Percentiles rank a stretch among this genome's conserved stretches.
Evolutionary conservation across 2,888 invertebrate species (phyloP).

Genomic region (Ennomos quercinarius): DNA sequence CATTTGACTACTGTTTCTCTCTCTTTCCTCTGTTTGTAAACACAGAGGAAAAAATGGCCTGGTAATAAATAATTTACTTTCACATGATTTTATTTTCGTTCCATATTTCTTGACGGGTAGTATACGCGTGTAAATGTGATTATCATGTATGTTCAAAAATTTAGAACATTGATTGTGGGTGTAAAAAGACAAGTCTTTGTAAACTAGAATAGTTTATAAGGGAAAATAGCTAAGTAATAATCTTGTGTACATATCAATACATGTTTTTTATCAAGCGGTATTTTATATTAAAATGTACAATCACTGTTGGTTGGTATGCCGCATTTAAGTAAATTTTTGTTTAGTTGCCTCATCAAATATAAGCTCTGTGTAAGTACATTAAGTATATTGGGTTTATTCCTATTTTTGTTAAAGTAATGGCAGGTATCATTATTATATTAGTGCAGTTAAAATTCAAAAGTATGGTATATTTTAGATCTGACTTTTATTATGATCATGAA

Average conservation of each 20-base stretch:
- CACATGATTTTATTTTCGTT: slow-evolving; percentile 10
- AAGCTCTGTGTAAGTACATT: slow-evolving; percentile 46
- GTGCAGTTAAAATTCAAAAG: slow-evolving; percentile 68
- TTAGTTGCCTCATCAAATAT: slow-evolving; percentile 45
- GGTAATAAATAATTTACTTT: slow-evolving; percentile 2
- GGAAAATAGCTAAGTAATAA: slow-evolving; percentile 57
- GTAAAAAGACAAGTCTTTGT: slow-evolving; percentile 51
- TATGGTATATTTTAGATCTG: slow-evolving; percentile 50
- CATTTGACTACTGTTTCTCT: no score
- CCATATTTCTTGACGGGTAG: slow-evolving; percentile 32
- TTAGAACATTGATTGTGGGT: slow-evolving; percentile 65
- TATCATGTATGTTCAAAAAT: slow-evolving; percentile 68
- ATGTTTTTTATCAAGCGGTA: slow-evolving; percentile 60
- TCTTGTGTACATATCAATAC: slow-evolving; percentile 76
- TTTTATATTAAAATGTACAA: slow-evolving; percentile 69
- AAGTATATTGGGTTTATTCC: slow-evolving; percentile 37
- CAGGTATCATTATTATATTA: slow-evolving; percentile 41
- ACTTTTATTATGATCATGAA: slow-evolving; percentile 20
- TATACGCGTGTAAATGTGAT: slow-evolving; percentile 28
- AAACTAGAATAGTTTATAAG: slow-evolving; percentile 21
- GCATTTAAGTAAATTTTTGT: slow-evolving; percentile 67
- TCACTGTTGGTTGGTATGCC: slow-evolving; percentile 50
- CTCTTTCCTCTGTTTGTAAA: no score
- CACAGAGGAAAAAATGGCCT: no score
- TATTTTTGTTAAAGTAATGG: slow-evolving; percentile 48